Base-by-base conservation (phyloP, 2,797 vertebrate genomes). In the Coendou prehensilis region DNA sequence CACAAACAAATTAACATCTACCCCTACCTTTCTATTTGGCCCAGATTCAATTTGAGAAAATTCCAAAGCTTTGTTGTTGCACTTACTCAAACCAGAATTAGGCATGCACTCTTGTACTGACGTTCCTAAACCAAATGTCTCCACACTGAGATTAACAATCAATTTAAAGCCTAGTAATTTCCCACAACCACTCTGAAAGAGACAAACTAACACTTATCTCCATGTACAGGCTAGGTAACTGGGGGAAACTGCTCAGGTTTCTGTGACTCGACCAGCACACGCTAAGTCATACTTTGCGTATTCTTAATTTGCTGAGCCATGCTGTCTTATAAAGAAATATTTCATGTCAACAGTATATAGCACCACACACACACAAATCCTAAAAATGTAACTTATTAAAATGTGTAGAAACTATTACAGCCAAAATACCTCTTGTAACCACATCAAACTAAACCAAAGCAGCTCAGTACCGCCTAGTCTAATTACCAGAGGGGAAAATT, bases 141-240 rank as follows among this genome's bases (percentile, higher is more conserved):
- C 85, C 67, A 93, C 13, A 23, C 79, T 28, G 92, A 96, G 82
- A 94, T 96, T 91, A 96, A 41, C 30, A 94, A 86, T 87, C 88
- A 76, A 61, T 89, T 93, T 95, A 97, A 96, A 92, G 67, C 67
- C 83, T 56, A 78, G 54, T 67, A 41, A 86, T 84, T 91, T 96
- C 47, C 91, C 50, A 91, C 45, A 94, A 75, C 50, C 45, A 92
- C 73, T 64, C 82, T 59, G 56, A 92, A 63, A 89, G 10, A 92
- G 50, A 91, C 50, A 88, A 33, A 54, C 57, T 47, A 71, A 37
- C 54, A 85, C 87, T 97, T 97, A 95, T 95, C 95, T 97, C n/a
- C 76, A 30, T 52, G 85, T 88, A 59, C 95, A 96, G 86, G 78
- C 50, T 45, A 76, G 0, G 23, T 91, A 84, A 91, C 57, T 26